Evolutionary conservation across 2,888 invertebrate genomes (phyloP).

Genomic region (Brachyptera risi): DNA sequence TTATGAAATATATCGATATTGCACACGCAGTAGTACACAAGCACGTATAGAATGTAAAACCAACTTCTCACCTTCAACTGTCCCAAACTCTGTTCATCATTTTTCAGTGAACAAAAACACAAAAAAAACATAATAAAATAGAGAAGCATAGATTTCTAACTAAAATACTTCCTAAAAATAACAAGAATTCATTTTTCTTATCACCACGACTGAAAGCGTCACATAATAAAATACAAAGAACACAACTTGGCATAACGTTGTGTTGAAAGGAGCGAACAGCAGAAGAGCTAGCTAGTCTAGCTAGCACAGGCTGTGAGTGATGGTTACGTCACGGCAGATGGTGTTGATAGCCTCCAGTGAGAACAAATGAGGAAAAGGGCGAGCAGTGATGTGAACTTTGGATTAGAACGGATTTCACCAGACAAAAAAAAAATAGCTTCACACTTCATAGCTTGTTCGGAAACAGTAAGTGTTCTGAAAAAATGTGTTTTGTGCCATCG

Average conservation of each 20-base stretch:
- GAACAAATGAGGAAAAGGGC: conserved; percentile 27
- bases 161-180: no score
- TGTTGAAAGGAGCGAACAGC: background rate
- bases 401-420: background rate
- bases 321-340: conserved; percentile 29
- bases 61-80: no score
- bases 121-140: no score
- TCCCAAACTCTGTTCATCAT: no score
- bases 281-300: no score
- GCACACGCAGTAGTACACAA: no score
- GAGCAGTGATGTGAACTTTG: conserved; percentile 9
- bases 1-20: no score
- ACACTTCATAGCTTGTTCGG: background rate
- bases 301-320: conserved; percentile 27
- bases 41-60: no score
- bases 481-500: no score
- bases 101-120: no score
- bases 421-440: background rate
- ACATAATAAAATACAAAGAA: conserved; percentile 19
- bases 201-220: background rate
- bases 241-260: no score
- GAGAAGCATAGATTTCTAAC: no score
- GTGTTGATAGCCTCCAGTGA: conserved; percentile 29
- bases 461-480: background rate
- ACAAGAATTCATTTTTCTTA: conserved; percentile 7